A percentile compares a stretch with the other conserved stretches of the same genome.
Conservation (phyloP, 2,797 vertebrate genomes). For the Glyptemys insculpta region DNA sequence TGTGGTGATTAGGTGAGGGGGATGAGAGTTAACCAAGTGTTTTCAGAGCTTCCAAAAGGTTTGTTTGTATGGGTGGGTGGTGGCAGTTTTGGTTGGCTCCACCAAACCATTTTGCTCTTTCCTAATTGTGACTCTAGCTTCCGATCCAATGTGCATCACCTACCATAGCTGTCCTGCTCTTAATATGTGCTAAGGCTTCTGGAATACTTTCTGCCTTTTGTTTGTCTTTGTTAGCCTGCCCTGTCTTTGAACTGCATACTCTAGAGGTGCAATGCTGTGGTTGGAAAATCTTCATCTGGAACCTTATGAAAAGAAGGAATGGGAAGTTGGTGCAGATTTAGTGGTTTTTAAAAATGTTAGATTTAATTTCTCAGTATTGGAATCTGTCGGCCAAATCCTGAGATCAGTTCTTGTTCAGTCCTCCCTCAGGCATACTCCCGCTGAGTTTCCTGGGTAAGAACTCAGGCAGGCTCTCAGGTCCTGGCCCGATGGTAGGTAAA, state of each 20-base stretch:
- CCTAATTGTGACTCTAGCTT: not conserved
- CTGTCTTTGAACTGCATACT: not conserved
- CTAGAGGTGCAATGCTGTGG: not conserved
- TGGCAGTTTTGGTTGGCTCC: not conserved
- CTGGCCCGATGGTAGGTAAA: not conserved
- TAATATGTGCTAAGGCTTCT: not conserved
- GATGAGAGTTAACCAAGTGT: not conserved
- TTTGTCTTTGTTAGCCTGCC: not conserved
- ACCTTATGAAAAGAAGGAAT: rapidly evolving
- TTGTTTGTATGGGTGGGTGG: not conserved
- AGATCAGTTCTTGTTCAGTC: not conserved
- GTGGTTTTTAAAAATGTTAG: not conserved
- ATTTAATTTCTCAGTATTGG: not conserved
- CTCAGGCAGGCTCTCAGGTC: not conserved
- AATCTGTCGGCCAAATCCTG: not conserved
- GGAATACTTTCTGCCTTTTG: not conserved
- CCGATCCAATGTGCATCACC: not conserved
- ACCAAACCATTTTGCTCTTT: not conserved
- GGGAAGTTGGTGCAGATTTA: not conserved
- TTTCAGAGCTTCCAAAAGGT: not conserved
- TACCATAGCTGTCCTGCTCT: not conserved
- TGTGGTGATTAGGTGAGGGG: rapidly evolving
- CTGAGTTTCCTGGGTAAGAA: not conserved
- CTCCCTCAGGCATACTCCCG: not conserved
- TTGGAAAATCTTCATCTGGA: not conserved